These are phyloP conservation scores for Phalloptychus januarius DNA, from an alignment of 2,797 vertebrate genomes.

Conservation along the genomic window DNA sequence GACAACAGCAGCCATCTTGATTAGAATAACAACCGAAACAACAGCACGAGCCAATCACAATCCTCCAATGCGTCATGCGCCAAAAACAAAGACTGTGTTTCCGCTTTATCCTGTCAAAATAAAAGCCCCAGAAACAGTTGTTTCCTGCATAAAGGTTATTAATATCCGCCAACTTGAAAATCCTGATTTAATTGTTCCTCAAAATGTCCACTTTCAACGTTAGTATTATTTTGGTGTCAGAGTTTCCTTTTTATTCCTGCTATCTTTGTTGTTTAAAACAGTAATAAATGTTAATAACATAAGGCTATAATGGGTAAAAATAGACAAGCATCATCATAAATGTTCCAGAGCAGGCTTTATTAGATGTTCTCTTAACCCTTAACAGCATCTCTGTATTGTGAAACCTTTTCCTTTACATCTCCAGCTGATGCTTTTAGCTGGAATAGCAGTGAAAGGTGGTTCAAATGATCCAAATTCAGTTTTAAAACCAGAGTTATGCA, in stretches of 20 bases:
- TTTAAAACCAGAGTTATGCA: neutral
- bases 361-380: neutral
- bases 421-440: neutral
- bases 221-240: neutral
- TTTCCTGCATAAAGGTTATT: neutral
- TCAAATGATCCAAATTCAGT: neutral
- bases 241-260: neutral
- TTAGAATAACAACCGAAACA: conserved; percentile 33
- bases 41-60: conserved; percentile 19
- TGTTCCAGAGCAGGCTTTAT: neutral
- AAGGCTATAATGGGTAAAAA: neutral
- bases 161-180: neutral
- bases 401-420: neutral
- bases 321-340: no score
- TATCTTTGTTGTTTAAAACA: neutral
- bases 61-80: neutral
- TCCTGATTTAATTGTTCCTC: neutral
- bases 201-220: neutral
- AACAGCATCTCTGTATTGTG: neutral
- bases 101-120: conserved; percentile 12
- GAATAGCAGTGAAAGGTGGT: neutral
- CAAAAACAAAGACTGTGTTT: neutral
- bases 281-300: neutral
- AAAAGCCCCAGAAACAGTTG: neutral
- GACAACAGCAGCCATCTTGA: conserved; percentile 69